Base-by-base conservation (phyloP, 2,113 vertebrate species). In the Holacanthus passer region DNA sequence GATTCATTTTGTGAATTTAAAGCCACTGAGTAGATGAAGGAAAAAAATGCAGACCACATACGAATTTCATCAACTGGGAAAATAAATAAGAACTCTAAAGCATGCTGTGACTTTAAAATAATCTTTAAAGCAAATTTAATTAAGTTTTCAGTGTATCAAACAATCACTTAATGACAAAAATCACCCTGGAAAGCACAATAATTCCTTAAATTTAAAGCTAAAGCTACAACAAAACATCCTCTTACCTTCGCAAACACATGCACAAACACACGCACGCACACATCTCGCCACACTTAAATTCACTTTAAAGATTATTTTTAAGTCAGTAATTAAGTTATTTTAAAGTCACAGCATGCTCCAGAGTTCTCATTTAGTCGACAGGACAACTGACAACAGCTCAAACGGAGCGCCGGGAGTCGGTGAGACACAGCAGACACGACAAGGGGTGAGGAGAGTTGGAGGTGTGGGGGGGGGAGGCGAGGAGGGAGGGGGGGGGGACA, bases 321-420 rank as follows among this genome's bases (percentile, higher is more conserved):
- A n/a, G n/a, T n/a, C n/a, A n/a, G n/a, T n/a, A n/a, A n/a, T n/a
- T n/a, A n/a, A n/a, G n/a, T n/a, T n/a, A n/a, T n/a, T 35, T 48
- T 32, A 1, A 35, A 66, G 20, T 45, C 29, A 65, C 12, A 20
- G 19, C 11, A 5, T 5, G 31, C 20, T n/a, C 31, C 88, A 82
- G 71, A 29, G 12, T 68, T 83, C 86, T n/a, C 74, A 79, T 88
- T 88, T 84, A 90, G 87, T 86, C 74, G 10, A 77, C 85, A 69
- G 79, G 71, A 81, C 85, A 63, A 76, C 86, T 79, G 84, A 84
- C 88, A 87, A 84, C 70, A 50, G 79, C 76, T 84, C 45, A 17
- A 66, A 62, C 31, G 29, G 65, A 10, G 19, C 20, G 37, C 67
- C 58, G 80, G 85, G 83, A 88, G 73, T 82, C 77, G 73, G 67